A percentile compares a stretch with the other conserved stretches of the same genome.
Conservation (phyloP, 2,888 invertebrate species). For the Coelopa pilipes region DNA sequence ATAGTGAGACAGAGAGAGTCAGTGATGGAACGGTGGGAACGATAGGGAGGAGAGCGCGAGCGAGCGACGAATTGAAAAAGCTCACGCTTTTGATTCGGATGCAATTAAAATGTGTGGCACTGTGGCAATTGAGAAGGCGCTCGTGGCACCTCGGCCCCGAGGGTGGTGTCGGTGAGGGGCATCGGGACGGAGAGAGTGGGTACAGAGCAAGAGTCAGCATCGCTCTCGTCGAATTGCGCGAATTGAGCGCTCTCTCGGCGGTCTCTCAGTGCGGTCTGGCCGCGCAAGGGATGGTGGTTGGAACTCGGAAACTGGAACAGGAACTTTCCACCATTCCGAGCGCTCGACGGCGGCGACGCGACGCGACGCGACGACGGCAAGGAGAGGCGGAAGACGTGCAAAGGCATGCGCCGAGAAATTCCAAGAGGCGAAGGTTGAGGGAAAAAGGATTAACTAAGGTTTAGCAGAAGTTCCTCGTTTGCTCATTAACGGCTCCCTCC, state of each 20-base stretch:
- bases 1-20: background rate
- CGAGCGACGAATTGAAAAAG: constrained; percentile 27
- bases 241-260: too few relatives aligned
- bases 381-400: too few relatives aligned
- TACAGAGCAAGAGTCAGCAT: background rate
- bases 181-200: too few relatives aligned
- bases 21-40: background rate
- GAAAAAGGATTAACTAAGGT: too few relatives aligned
- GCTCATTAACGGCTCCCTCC: too few relatives aligned
- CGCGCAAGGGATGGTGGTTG: too few relatives aligned
- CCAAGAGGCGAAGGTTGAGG: too few relatives aligned
- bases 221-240: too few relatives aligned
- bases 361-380: background rate
- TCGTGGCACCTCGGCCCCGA: too few relatives aligned
- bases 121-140: constrained; percentile 55
- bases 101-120: constrained; percentile 55
- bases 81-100: constrained; percentile 36
- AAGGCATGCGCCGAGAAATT: constrained; percentile 11
- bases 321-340: background rate
- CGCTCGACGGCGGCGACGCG: background rate
- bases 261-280: too few relatives aligned
- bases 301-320: constrained; percentile 20
- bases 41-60: background rate
- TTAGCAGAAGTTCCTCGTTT: too few relatives aligned
- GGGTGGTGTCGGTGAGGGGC: too few relatives aligned